Evolutionary conservation across 2,888 invertebrate genomes (phyloP), one percentile per base, ranked within the genome.

Genomic region (Dione vanillae): DNA sequence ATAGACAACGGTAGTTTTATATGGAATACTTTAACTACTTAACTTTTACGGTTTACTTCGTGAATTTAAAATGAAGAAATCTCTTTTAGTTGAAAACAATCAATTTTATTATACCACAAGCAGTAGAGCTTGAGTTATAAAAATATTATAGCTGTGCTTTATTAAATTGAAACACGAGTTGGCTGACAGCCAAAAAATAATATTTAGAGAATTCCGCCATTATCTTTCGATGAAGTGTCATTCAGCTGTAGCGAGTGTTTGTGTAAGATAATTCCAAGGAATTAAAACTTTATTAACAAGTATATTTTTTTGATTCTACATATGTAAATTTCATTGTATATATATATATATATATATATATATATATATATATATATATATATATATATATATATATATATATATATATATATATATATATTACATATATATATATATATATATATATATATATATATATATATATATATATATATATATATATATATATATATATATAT

Each of bases 101-200:
- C 16, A 56, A 56, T 40, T 56, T 40, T 19, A 40, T 56, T 16
- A 56, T 56, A 56, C 56, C n/a, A 40, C 56, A 40, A 40, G 40
- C 16, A 56, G 40, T 16, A 40, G 16, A 11, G 35, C 16, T 56
- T 14, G 45, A 19, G 47, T 11, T 49, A 49, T 49, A 49, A 49
- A 49, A 49, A 49, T 20, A 49, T 49, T 49, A 49, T 49, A 49
- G 49, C 40, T 40, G 40, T 37, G 40, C 16, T 37, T 37, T 19
- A 56, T 56, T 56, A 56, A 56, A 56, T 56, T 56, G 56, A 56
- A 56, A 56, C 16, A 41, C 40, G 35, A 41, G 35, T 66, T 67
- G 67, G 67, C 58, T 59, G 45, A 59, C 58, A 49, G 49, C 67
- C 67, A 67, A 58, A 67, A 65, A 49, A 58, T 47, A 67, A 59